Evolutionary conservation across 2,888 invertebrate species (phyloP), one percentile per base, ranked within the genome.

Genomic region (Cantharis nigra): DNA sequence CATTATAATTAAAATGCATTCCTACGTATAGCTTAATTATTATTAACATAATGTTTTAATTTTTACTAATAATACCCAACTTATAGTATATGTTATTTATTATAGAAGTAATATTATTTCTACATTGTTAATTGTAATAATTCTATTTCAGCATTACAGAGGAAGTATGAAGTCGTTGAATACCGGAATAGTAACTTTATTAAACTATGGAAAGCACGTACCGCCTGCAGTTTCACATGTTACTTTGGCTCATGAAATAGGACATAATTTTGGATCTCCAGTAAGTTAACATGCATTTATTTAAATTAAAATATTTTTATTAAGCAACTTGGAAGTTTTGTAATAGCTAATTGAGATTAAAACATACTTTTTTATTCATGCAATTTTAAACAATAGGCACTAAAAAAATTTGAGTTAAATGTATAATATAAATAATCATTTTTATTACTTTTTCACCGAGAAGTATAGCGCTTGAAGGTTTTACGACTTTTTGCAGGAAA

Each of bases 181-280:
- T 90, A 99, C 99, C 1, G 99, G 99, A 77, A 98, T 99, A 85
- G 98, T 99, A 78, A 99, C 99, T 28, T 91, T 98, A 81, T 91
- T 99, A 80, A 99, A 99, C 91, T 99, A 99, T 90, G 98, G 98
- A 78, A 97, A 97, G 89, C 96, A 97, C 89, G 98, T 99, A 79
- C 98, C 98, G 78, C 97, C 98, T n/a, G 97, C 98, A 72, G 98
- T 99, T 67, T 98, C 98, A 11, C 98, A 98, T 89, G 96, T 99
- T 82, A 99, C 99, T 3, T 92, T 99, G 82, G 99, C 99, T 14
- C 99, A 99, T 89, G 99, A 99, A 91, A 98, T 99, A 85, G 99
- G 99, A 76, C 99, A 99, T 90, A 99, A 99, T 90, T 99, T 99
- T 87, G 99, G 99, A 81, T 97, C 97, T 72, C 98, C 98, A 88